Evolutionary conservation across 2,113 vertebrate species (phyloP).

Genomic region (Sinosuthora webbiana): DNA sequence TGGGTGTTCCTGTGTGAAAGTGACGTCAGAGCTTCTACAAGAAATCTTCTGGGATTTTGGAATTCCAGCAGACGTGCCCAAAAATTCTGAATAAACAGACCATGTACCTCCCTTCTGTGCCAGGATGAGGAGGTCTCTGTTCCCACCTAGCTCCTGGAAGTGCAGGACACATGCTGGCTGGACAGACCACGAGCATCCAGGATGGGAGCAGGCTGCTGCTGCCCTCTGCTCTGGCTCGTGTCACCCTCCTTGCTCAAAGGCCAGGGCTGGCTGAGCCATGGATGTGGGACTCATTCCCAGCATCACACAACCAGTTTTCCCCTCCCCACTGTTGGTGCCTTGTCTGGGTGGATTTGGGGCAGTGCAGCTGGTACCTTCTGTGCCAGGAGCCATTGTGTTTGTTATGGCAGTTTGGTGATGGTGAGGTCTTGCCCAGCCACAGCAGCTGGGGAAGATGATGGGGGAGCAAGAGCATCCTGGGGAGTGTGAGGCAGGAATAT

Average conservation of each 20-base stretch:
- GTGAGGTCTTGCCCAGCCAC: background rate
- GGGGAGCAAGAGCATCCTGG: background rate
- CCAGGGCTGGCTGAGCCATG: background rate
- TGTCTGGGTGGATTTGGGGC: background rate
- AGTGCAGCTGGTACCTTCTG: background rate
- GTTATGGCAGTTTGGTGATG: rapidly evolving
- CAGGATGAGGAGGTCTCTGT: background rate
- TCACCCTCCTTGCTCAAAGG: background rate
- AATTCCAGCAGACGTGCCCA: background rate
- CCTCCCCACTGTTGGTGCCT: background rate
- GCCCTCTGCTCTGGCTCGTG: background rate
- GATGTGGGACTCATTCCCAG: background rate
- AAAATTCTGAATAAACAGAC: background rate
- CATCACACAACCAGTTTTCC: background rate
- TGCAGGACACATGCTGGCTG: background rate
- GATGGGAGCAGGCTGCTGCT: background rate
- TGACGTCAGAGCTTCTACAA: background rate
- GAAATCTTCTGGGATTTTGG: background rate
- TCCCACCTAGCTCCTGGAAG: background rate
- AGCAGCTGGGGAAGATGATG: background rate
- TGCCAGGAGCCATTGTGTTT: background rate
- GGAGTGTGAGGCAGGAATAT: background rate
- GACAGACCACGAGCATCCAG: rapidly evolving
- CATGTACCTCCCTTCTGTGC: rapidly evolving
- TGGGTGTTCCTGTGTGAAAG: background rate